phyloP scores from a whole-genome alignment of 1,140 invertebrate genomes.

The Andrena cerasifolii region DNA sequence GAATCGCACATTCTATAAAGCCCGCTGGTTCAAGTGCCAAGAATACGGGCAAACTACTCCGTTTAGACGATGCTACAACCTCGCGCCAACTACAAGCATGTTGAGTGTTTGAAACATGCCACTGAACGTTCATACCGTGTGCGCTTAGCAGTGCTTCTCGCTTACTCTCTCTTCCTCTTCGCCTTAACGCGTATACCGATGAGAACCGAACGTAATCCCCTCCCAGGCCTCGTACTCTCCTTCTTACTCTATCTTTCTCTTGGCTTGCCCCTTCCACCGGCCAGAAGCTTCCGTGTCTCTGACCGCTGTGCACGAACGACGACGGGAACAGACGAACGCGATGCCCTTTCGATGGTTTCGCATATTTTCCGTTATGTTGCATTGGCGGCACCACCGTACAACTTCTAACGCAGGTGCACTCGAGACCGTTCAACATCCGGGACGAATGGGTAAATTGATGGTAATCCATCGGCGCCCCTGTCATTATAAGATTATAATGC shows the following conservation, averaged over 20 bases:
- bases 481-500: constrained; percentile 4
- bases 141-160: constrained; percentile 63
- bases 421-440: constrained; percentile 31
- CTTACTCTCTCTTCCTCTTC: constrained; percentile 45
- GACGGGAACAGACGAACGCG: constrained; percentile 70
- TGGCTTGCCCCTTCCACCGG: neutral
- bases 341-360: constrained; percentile 68
- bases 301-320: constrained; percentile 75
- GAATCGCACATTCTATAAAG: constrained; percentile 2
- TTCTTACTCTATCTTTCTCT: constrained; percentile 26
- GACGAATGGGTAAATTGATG: constrained; percentile 39
- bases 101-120: constrained; percentile 78
- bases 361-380: constrained; percentile 70
- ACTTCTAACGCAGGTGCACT: constrained; percentile 58
- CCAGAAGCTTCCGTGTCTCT: constrained; percentile 72
- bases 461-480: constrained; percentile 26
- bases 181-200: constrained; percentile 30
- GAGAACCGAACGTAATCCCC: constrained; percentile 33
- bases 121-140: constrained; percentile 75
- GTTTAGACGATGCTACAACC: constrained; percentile 62
- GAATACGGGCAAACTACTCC: constrained; percentile 52
- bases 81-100: constrained; percentile 77
- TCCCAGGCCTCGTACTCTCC: constrained; percentile 1
- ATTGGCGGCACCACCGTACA: constrained; percentile 68
- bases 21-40: constrained; percentile 9